Conservation (phyloP, 1,140 invertebrate genomes). For the Drosophila obscura region DNA sequence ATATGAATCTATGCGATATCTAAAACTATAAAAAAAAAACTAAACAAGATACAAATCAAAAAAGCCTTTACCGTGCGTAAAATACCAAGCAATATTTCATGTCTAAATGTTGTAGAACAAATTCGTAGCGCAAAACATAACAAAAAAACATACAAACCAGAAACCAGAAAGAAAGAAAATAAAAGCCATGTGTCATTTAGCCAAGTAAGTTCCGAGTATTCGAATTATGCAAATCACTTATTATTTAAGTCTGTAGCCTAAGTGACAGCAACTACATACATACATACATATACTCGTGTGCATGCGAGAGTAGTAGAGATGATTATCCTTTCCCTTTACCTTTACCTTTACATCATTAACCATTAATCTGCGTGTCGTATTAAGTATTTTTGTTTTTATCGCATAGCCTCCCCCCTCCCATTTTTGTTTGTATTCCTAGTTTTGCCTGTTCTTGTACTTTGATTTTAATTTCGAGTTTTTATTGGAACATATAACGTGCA, state of each 20-base stretch:
- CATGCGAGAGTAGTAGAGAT: constrained; percentile 18
- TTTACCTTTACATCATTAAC: neutral
- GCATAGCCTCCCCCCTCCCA: constrained; percentile 29
- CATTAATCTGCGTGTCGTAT: constrained; percentile 43
- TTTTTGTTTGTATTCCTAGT: constrained; percentile 17
- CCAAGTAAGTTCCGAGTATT: constrained; percentile 65
- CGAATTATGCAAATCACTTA: constrained; percentile 73
- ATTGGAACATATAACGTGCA: constrained; percentile 7
- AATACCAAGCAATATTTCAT: constrained; percentile 79
- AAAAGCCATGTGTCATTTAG: constrained; percentile 77
- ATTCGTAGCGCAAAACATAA: constrained; percentile 62
- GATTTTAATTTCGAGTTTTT: constrained; percentile 35
- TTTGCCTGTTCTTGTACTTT: constrained; percentile 32
- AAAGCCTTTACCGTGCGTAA: constrained; percentile 70
- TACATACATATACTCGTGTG: constrained; percentile 4
- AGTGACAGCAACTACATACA: constrained; percentile 45
- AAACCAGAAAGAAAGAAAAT: constrained; percentile 31
- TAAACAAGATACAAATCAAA: constrained; percentile 66
- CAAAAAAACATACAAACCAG: constrained; percentile 23
- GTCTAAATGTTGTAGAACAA: constrained; percentile 73
- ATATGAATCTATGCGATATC: constrained; percentile 36
- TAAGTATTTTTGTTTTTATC: constrained; percentile 60
- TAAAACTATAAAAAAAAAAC: constrained; percentile 11
- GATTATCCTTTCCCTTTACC: constrained; percentile 1
- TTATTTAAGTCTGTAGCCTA: constrained; percentile 56